These are phyloP conservation scores for Graphium colonna DNA, from an alignment of 2,888 invertebrate genomes.

Conservation along the genomic window DNA sequence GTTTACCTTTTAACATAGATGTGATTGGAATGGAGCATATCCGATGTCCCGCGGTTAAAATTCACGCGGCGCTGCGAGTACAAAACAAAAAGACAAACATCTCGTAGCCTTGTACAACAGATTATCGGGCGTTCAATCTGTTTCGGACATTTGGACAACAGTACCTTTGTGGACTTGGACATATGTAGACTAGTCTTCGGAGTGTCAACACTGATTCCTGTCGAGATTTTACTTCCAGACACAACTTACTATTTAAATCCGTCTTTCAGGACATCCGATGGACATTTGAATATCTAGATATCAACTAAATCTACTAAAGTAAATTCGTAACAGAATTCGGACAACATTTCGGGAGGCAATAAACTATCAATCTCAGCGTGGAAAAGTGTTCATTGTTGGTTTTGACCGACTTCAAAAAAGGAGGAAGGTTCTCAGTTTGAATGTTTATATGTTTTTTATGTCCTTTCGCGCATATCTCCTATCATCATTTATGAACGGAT, in stretches of 20 bases:
- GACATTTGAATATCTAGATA: conserved; percentile 49
- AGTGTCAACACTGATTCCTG: conserved; percentile 60
- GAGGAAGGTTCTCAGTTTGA: too few relatives aligned
- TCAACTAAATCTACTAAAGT: conserved; percentile 1
- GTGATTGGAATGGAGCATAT: neutral
- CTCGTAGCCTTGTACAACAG: conserved; percentile 49
- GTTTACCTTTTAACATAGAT: neutral
- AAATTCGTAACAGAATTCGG: neutral
- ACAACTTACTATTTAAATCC: conserved; percentile 53
- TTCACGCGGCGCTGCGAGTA: conserved; percentile 41
- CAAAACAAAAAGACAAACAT: conserved; percentile 59
- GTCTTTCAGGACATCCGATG: conserved; percentile 43
- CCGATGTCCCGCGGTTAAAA: conserved; percentile 21
- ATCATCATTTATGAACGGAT: too few relatives aligned
- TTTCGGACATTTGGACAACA: conserved; percentile 24
- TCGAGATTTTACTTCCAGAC: conserved; percentile 58
- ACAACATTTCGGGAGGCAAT: too few relatives aligned
- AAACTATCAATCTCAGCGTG: too few relatives aligned
- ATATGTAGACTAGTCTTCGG: conserved; percentile 38
- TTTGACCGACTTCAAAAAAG: too few relatives aligned
- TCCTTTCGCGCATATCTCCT: too few relatives aligned
- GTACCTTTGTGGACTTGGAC: conserved; percentile 29
- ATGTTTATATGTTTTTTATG: too few relatives aligned
- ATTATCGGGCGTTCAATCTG: conserved; percentile 56
- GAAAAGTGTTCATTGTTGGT: too few relatives aligned